Evolutionary conservation across 2,797 vertebrate genomes (phyloP).

Genomic region (Rhynchotus rufescens): DNA sequence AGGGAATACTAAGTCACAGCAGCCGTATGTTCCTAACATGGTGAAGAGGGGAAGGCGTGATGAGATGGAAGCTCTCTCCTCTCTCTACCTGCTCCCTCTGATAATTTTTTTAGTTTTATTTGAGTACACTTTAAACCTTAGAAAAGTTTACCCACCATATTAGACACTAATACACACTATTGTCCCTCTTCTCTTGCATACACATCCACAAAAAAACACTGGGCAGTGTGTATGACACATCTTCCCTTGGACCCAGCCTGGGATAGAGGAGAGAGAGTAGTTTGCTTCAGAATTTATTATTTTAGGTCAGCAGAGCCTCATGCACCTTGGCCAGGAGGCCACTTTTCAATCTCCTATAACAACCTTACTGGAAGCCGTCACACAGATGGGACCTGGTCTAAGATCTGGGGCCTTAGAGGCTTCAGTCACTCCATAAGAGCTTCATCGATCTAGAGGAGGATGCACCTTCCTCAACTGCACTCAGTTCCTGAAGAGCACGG

Average conservation of each 20-base stretch:
- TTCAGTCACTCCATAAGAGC: background rate
- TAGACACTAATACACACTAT: background rate
- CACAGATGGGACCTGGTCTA: background rate
- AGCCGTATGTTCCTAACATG: background rate
- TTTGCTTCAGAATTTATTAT: background rate
- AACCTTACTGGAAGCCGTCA: background rate
- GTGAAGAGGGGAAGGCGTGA: background rate
- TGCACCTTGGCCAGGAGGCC: background rate
- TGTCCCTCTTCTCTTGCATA: background rate
- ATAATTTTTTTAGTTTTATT: slow-evolving; percentile 1
- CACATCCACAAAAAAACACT: background rate
- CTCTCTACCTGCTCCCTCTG: background rate
- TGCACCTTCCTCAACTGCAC: background rate
- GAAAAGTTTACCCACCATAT: background rate
- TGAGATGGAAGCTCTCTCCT: background rate
- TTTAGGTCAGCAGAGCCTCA: background rate
- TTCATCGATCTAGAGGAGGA: background rate
- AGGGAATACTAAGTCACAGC: background rate
- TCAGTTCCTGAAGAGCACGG: background rate
- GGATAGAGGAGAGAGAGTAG: background rate
- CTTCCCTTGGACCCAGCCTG: background rate
- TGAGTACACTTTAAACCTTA: background rate
- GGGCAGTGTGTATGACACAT: background rate
- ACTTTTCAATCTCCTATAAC: background rate
- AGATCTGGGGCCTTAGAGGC: background rate